Percentiles rank a stretch among this genome's conserved stretches.
phyloP scores from a whole-genome alignment of 2,797 vertebrate genomes.

The Protonibea diacanthus region DNA sequence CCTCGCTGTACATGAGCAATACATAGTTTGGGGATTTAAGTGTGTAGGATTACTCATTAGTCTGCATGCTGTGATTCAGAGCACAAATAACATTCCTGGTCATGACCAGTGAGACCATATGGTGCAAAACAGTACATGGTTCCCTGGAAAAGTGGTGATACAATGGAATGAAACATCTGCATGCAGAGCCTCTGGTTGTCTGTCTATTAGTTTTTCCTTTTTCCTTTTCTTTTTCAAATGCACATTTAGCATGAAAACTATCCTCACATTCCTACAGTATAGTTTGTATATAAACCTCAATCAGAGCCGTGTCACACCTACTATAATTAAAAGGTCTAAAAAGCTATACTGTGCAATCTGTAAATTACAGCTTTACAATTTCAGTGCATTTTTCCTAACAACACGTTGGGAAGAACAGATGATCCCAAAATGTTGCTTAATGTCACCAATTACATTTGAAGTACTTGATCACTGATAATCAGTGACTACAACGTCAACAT shows the following conservation, averaged over 20 bases:
- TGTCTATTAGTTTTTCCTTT: background rate
- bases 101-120: constrained; percentile 48
- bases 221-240: background rate
- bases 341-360: constrained; percentile 2
- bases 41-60: constrained; percentile 68
- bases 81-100: constrained; percentile 63
- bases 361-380: constrained; percentile 11
- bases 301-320: background rate
- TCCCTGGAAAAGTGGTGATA: constrained; percentile 36
- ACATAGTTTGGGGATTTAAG: constrained; percentile 74
- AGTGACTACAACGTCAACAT: background rate
- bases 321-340: constrained; percentile 19
- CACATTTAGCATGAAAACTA: background rate
- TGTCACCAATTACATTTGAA: background rate
- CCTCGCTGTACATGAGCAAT: constrained; percentile 44
- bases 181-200: background rate
- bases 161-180: constrained; percentile 26
- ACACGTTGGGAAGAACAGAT: background rate
- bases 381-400: background rate
- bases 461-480: background rate
- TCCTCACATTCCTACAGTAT: background rate
- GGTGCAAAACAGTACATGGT: constrained; percentile 23
- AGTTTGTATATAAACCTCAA: background rate
- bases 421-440: constrained; percentile 1
- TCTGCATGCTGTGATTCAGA: constrained; percentile 64